Evolutionary conservation across 1,140 invertebrate species (phyloP), one percentile per base, ranked within the genome.

Genomic region (Latrodectus geometricus): DNA sequence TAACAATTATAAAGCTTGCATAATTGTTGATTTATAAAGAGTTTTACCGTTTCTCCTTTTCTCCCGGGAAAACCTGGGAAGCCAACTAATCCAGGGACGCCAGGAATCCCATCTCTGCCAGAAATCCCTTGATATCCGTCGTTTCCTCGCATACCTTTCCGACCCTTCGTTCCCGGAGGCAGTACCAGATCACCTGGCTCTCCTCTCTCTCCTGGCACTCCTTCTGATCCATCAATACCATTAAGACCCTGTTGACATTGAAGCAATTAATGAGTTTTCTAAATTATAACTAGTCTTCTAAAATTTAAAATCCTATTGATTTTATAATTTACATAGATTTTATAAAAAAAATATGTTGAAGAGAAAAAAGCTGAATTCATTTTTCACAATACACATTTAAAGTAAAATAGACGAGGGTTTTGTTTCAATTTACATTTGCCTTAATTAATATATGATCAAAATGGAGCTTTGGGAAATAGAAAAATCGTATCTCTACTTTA

Each of bases 211-310:
- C 91, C 91, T 12, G 87, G 50, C 20, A 82, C 35, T 65, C 91
- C 91, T 66, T 90, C 88, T 23, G 88, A 84, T 35, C 91, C 91
- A 73, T 90, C 90, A 20, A 89, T 50, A 35, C 91, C 91, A 11
- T 88, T 88, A 20, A 90, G 90, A 84, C 90, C 90, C 82, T 89
- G 23, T n/a, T 48, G 14, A 73, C 8, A 70, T 76, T 17, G 4
- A 83, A 48, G 49, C 48, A 72, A 35, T 21, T 35, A 74, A 74
- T 17, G n/a, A 49, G 8, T 11, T 11, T 69, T 23, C 12, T 74
- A 74, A 48, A 8, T 23, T 35, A 9, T 23, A 74, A 9, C 8
- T 66, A 78, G 20, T 48, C 70, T 54, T n/a, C n/a, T n/a, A n/a
- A n/a, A n/a, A n/a, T n/a, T n/a, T n/a, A n/a, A n/a, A n/a, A n/a